Evolutionary conservation across 2,797 vertebrate genomes (phyloP), one percentile per base, ranked within the genome.

Genomic region (Spheniscus humboldti): DNA sequence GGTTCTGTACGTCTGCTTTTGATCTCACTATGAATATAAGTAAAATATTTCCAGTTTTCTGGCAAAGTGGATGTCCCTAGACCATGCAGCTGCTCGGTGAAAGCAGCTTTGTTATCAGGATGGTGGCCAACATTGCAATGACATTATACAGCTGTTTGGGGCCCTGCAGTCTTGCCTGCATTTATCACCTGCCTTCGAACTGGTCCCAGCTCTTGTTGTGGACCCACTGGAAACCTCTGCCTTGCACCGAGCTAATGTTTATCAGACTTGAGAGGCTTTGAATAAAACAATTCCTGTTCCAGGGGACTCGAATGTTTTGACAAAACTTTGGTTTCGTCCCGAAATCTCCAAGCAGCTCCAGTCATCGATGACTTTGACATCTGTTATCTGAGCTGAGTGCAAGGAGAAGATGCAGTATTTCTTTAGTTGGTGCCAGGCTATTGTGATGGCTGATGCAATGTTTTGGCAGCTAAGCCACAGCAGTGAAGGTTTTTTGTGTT

Each of bases 21-120:
- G 96, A 97, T 94, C 94, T 94, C 50, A 39, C 50, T 91, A 62
- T 57, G 78, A 94, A 55, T 22, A 7, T 86, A 80, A 95, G 85
- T 91, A 77, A 95, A 96, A 91, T 94, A 94, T 94, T 94, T 95
- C 72, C 43, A 95, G 31, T 95, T 94, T 94, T 94, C 89, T 96
- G 96, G 94, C 91, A 88, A 82, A 88, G 64, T 71, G 12, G 62
- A 86, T 75, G 75, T 96, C 90, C 82, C 91, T 68, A 95, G 91
- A 95, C 68, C 87, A 28, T 55, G 89, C 92, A 96, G 95, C 95
- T 96, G 89, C 82, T 95, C 24, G 3, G 82, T 80, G 63, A 92
- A 90, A 95, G 75, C 85, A 94, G 82, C 72, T 92, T 94, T 90
- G 41, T 91, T 96, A 86, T 67, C 85, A 91, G 95, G 84, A 91